Conservation (phyloP, 2,888 invertebrate species). For the Caenorhabditis sp. region DNA sequence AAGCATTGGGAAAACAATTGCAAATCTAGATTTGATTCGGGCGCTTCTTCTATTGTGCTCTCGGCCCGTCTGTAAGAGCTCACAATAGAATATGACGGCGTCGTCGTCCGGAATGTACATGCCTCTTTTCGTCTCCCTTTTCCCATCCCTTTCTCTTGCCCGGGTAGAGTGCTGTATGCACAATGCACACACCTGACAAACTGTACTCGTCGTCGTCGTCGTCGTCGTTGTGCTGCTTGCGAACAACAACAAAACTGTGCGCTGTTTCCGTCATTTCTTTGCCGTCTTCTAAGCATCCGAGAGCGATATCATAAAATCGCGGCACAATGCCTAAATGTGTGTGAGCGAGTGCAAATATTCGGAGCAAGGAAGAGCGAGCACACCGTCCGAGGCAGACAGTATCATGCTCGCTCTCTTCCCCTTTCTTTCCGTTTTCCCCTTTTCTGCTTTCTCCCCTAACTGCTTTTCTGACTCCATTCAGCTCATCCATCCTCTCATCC, state of each 20-base stretch:
- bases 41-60: neutral
- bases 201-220: slow-evolving; percentile 38
- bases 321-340: slow-evolving; percentile 49
- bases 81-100: slow-evolving; percentile 26
- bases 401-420: slow-evolving; percentile 5
- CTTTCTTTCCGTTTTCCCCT: slow-evolving; percentile 10
- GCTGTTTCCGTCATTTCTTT: slow-evolving; percentile 22
- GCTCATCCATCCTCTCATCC: slow-evolving; percentile 10
- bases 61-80: slow-evolving; percentile 16
- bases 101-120: slow-evolving; percentile 29
- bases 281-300: slow-evolving; percentile 42
- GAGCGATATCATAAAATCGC: slow-evolving; percentile 48
- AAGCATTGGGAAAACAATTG: neutral
- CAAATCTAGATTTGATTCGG: neutral
- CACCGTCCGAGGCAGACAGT: no score
- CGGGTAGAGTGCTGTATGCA: slow-evolving; percentile 46
- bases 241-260: slow-evolving; percentile 38
- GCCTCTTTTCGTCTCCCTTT: slow-evolving; percentile 17
- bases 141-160: slow-evolving; percentile 50
- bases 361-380: slow-evolving; percentile 16
- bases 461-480: neutral
- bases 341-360: slow-evolving; percentile 46
- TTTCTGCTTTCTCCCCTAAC: neutral
- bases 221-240: slow-evolving; percentile 14
- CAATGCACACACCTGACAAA: slow-evolving; percentile 57